A percentile compares a stretch with the other conserved stretches of the same genome.
Conservation (phyloP, 1,140 invertebrate species). For the Bombus turneri region DNA sequence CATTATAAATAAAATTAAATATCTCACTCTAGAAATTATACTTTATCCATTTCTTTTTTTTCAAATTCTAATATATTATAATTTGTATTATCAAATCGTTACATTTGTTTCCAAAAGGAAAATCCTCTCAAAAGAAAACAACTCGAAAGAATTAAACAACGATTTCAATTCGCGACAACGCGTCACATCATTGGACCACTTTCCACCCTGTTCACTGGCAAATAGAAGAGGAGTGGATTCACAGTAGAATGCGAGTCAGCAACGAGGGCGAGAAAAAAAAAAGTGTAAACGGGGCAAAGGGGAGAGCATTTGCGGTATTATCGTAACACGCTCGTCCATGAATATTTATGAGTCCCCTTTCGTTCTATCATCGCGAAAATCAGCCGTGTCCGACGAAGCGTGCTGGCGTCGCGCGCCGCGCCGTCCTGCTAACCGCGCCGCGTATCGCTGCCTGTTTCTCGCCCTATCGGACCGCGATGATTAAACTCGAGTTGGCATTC, state of each 20-base stretch:
- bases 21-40: too few relatives aligned
- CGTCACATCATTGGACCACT: neutral
- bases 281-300: neutral
- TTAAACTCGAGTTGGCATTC: constrained; percentile 65
- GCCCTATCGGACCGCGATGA: constrained; percentile 51
- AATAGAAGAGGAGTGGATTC: neutral
- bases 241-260: neutral
- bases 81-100: too few relatives aligned
- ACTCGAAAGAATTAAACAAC: neutral
- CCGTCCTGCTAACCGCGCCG: constrained; percentile 2
- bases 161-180: neutral
- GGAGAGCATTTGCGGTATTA: constrained; percentile 38
- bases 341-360: constrained; percentile 56
- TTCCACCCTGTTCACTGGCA: neutral
- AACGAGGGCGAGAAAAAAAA: neutral
- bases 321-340: constrained; percentile 44
- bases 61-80: too few relatives aligned
- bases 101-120: too few relatives aligned
- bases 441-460: constrained; percentile 44
- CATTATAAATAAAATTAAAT: too few relatives aligned
- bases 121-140: neutral
- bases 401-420: neutral
- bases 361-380: constrained; percentile 44
- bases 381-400: constrained; percentile 2
- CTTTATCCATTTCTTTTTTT: too few relatives aligned